Evolutionary conservation across 2,888 invertebrate species (phyloP), one percentile per base, ranked within the genome.

Genomic region (Metacarcinus magister): DNA sequence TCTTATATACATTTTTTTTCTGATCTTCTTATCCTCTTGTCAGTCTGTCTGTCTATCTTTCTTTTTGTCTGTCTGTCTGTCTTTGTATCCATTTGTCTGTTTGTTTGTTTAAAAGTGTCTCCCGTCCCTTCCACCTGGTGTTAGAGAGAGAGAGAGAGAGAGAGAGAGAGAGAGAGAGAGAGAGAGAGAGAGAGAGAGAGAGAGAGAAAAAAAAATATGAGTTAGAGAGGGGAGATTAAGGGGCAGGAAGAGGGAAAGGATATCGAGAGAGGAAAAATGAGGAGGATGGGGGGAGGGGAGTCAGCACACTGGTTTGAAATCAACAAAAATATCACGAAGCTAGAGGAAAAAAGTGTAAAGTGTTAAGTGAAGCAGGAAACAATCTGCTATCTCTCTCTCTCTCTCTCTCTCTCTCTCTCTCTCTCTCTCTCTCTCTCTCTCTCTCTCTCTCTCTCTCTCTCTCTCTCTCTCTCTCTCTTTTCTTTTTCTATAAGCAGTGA

Each of bases 401-500:
- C 67, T 67, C 67, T 67, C 67, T 67, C 67, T 67, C 67, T 67
- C 67, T 67, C 67, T 67, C 67, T 67, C 67, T 67, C 67, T 67
- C 67, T 67, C 67, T 67, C 67, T 67, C 67, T 67, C 67, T 67
- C 67, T 67, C 67, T 67, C 67, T 67, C 67, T 67, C 67, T 67
- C 67, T 67, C 67, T 67, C 67, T 67, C 67, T 67, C 67, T 67
- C 67, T 67, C 67, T 67, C 67, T 67, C 67, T 67, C 67, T 67
- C 67, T 67, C 67, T 67, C 67, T 67, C 16, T 67, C n/a, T 8
- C 23, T 23, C 5, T 23, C 16, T 54, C 16, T 2, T 54, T 54
- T 0, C 54, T 16, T 7, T 10, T 54, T 54, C 1, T 54, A 7
- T 2, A n/a, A n/a, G n/a, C n/a, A n/a, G n/a, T n/a, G n/a, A n/a